Base-by-base conservation (phyloP, 2,797 vertebrate genomes). In the Cryptoblepharus egeriae region DNA sequence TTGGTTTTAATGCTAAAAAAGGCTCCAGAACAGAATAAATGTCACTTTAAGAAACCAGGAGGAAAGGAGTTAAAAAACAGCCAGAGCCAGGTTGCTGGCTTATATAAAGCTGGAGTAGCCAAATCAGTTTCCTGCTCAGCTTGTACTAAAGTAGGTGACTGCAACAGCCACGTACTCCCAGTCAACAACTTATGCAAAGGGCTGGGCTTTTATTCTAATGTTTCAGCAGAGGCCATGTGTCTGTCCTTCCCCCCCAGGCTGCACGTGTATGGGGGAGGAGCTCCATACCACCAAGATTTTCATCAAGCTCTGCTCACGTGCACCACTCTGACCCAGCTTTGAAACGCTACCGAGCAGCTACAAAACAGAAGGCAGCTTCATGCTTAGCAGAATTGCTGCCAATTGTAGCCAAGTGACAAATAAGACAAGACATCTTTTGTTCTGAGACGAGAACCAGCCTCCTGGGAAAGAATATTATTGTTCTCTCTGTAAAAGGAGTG, bases 251-350 rank as follows among this genome's bases (percentile, higher is more conserved):
- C 37, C 42, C 32, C 12, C 61, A 1, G 32, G 76, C 76, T 22
- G 89, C 95, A 95, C 88, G 88, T 93, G 95, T 91, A 80, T 65
- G 45, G 49, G 85, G 93, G 90, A 82, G 94, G 92, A 73, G 90
- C 84, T 86, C 91, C 93, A 92, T 30, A 88, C 89, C 37, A 7
- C 60, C 22, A 1, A 73, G 32, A 32, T 83, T 88, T 79, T 69
- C 12, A 49, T 39, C 16, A 55, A 72, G 78, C 86, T 20, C 8
- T 0, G 72, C 85, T 92, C 94, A 94, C 93, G n/a, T 93, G 94
- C 83, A 60, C 52, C 30, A 86, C 57, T 79, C 75, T n/a, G 91
- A 92, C 76, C 71, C 2, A 20, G 75, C 85, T 82, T 88, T 57
- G 37, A 80, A 76, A 57, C 80, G 81, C 81, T 20, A 77, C 64